Conservation (phyloP, 2,888 invertebrate species). For the Drosophila suboccidentalis region DNA sequence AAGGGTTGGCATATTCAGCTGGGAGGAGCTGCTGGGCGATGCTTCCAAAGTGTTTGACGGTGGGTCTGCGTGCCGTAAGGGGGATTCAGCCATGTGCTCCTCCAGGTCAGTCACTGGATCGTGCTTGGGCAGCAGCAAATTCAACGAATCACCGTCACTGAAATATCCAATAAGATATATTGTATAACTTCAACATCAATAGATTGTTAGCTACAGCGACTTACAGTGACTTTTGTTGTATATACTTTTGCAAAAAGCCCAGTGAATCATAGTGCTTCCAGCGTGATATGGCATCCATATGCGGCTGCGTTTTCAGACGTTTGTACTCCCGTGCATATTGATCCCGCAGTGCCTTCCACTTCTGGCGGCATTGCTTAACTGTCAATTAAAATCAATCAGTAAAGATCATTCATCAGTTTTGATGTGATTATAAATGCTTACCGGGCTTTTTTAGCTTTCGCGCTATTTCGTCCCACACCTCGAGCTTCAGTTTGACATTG, state of each 20-base stretch:
- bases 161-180: background rate
- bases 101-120: slow-evolving; percentile 72
- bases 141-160: slow-evolving; percentile 73
- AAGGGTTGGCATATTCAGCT: slow-evolving; percentile 64
- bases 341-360: slow-evolving; percentile 84
- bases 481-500: slow-evolving; percentile 81
- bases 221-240: slow-evolving; percentile 82
- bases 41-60: slow-evolving; percentile 38
- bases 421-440: slow-evolving; percentile 25
- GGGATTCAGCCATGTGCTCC: slow-evolving; percentile 60
- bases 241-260: slow-evolving; percentile 80
- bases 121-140: slow-evolving; percentile 71
- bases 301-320: slow-evolving; percentile 76
- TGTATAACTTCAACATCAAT: background rate
- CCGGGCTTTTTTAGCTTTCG: slow-evolving; percentile 83
- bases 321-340: slow-evolving; percentile 84
- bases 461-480: slow-evolving; percentile 83
- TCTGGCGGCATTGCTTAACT: slow-evolving; percentile 84
- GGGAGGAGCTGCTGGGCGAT: slow-evolving; percentile 50
- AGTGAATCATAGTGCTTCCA: slow-evolving; percentile 84
- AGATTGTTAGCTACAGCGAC: slow-evolving; percentile 9
- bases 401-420: background rate
- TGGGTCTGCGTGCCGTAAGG: slow-evolving; percentile 37
- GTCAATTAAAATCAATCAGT: background rate
- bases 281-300: slow-evolving; percentile 72